Evolutionary conservation across 1,140 invertebrate genomes (phyloP), one percentile per base, ranked within the genome.

Genomic region (Macrosteles quadrilineatus): DNA sequence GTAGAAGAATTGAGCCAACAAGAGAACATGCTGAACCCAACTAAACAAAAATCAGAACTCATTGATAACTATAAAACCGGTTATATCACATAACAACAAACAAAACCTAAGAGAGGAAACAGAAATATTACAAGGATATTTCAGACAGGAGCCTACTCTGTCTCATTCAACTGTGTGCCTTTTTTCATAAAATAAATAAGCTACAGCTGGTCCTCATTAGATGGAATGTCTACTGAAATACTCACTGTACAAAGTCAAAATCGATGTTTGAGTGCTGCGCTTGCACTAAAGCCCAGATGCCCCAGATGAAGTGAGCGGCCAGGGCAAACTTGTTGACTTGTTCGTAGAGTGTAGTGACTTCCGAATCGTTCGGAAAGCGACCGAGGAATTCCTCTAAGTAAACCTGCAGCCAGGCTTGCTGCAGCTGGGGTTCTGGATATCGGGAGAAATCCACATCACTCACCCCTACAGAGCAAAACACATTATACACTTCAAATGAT

Each of bases 181-280:
- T n/a, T n/a, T n/a, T n/a, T n/a, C n/a, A n/a, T n/a, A n/a, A n/a
- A n/a, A n/a, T n/a, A n/a, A n/a, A n/a, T n/a, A n/a, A n/a, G n/a
- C n/a, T n/a, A n/a, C n/a, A n/a, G n/a, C n/a, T n/a, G n/a, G n/a
- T n/a, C n/a, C n/a, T n/a, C n/a, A n/a, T n/a, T n/a, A n/a, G n/a
- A n/a, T n/a, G n/a, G n/a, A n/a, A n/a, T n/a, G n/a, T n/a, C n/a
- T n/a, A n/a, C n/a, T n/a, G n/a, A n/a, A n/a, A n/a, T n/a, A n/a
- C n/a, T n/a, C n/a, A n/a, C n/a, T n/a, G n/a, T n/a, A n/a, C 83
- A 85, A 94, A 99, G 83, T 98, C 95, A 81, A 98, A 99, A 77
- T 98, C 90, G 76, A 99, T 96, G 57, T 83, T 86, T 0, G 97
- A 98, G 83, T 94, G 86, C 79, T 94, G 87, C 11, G 91, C 90